phyloP scores from a whole-genome alignment of 2,888 invertebrate genomes.

The Selenia dentaria region DNA sequence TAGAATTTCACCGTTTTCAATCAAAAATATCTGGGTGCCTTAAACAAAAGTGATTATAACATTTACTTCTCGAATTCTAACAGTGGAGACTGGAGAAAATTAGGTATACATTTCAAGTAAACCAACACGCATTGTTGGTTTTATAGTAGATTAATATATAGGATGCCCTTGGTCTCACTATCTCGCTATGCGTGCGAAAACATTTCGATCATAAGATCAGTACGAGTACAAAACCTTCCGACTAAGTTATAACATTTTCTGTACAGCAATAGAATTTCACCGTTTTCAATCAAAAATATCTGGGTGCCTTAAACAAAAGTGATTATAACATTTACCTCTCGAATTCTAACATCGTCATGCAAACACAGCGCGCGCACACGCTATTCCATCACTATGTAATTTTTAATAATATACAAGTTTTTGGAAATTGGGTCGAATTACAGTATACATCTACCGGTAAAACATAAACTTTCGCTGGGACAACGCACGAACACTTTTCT shows the following conservation, averaged over 20 bases:
- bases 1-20: slow-evolving; percentile 61
- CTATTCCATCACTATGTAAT: slow-evolving; percentile 36
- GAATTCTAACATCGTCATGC: slow-evolving; percentile 41
- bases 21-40: slow-evolving; percentile 47
- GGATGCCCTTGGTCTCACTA: no score
- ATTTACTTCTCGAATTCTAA: slow-evolving; percentile 44
- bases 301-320: slow-evolving; percentile 45
- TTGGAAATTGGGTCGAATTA: slow-evolving; percentile 30
- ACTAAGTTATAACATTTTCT: slow-evolving; percentile 43
- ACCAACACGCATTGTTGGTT: no score
- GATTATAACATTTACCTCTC: slow-evolving; percentile 46
- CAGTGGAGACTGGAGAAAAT: no score
- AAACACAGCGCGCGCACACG: slow-evolving; percentile 39
- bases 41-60: slow-evolving; percentile 46
- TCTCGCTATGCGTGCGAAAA: no score
- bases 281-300: slow-evolving; percentile 55
- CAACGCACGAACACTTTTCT: slow-evolving; percentile 14
- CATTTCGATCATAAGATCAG: slow-evolving; percentile 7
- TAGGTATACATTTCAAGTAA: no score
- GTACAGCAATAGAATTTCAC: slow-evolving; percentile 57
- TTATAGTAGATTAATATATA: no score
- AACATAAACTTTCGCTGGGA: slow-evolving; percentile 24
- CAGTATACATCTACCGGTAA: slow-evolving; percentile 30
- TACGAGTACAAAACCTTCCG: slow-evolving; percentile 11
- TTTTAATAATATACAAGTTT: slow-evolving; percentile 34